Conservation (phyloP, 1,140 invertebrate genomes). For the Magallana angulata region DNA sequence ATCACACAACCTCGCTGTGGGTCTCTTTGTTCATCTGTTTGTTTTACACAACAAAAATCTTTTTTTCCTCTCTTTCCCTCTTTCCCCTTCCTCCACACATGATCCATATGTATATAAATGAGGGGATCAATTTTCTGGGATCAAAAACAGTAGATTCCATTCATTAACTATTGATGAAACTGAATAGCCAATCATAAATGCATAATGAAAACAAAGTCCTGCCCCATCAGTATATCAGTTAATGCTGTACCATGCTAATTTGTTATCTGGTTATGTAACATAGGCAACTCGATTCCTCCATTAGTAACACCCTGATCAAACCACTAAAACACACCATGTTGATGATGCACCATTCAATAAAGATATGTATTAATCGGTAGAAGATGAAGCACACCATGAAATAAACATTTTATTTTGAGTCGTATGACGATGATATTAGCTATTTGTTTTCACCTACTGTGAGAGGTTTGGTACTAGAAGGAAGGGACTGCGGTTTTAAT, state of each 20-base stretch:
- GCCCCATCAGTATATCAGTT: background rate
- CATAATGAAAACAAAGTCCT: constrained; percentile 5
- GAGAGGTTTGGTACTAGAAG: too few relatives aligned
- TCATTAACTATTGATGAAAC: constrained; percentile 31
- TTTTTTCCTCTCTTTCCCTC: background rate
- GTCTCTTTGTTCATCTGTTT: background rate
- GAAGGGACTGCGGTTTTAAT: too few relatives aligned
- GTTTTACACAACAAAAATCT: background rate
- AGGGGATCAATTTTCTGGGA: background rate
- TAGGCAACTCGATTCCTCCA: background rate
- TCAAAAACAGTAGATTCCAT: background rate
- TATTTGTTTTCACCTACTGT: too few relatives aligned
- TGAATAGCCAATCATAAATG: background rate
- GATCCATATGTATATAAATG: constrained; percentile 8
- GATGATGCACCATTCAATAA: too few relatives aligned
- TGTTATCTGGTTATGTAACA: constrained; percentile 14
- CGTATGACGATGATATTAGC: too few relatives aligned
- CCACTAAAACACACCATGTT: background rate
- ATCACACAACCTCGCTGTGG: background rate
- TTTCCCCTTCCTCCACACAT: background rate
- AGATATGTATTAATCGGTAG: too few relatives aligned
- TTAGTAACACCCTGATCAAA: background rate
- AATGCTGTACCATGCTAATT: background rate
- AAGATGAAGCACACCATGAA: too few relatives aligned
- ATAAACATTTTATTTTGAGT: too few relatives aligned